A percentile compares a stretch with the other conserved stretches of the same genome.
Evolutionary conservation across 2,113 vertebrate genomes (phyloP).

Genomic region (Callocephalon fimbriatum): DNA sequence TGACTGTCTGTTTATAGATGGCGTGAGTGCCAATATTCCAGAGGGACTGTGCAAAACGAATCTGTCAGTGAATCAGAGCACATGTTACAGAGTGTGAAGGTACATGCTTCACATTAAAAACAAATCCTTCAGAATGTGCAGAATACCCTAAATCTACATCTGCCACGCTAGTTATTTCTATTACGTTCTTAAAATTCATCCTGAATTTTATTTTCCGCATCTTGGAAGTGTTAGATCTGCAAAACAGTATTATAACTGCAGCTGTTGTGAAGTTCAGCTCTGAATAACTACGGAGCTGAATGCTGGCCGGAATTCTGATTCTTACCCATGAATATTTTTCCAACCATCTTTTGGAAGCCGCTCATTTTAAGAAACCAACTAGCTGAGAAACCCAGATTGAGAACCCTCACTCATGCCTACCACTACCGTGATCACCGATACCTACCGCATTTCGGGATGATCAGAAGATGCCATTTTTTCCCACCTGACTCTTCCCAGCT

Average conservation of each 20-base stretch:
- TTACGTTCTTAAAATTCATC: conserved; percentile 8
- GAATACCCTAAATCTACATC: conserved; percentile 45
- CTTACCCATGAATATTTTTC: conserved; percentile 8
- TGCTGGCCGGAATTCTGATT: neutral
- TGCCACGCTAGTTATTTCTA: conserved; percentile 32
- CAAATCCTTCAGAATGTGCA: conserved; percentile 43
- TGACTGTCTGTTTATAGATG: conserved; percentile 40
- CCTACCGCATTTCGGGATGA: neutral
- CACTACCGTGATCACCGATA: rapidly evolving
- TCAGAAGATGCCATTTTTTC: neutral
- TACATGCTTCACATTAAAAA: conserved; percentile 59
- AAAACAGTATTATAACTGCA: neutral
- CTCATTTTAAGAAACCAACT: neutral
- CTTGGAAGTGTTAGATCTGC: conserved; percentile 37
- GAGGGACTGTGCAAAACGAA: neutral
- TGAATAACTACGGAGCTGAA: neutral
- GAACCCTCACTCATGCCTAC: neutral
- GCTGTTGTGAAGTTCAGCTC: conserved; percentile 29
- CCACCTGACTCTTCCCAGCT: neutral
- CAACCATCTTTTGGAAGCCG: neutral
- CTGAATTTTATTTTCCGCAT: conserved; percentile 49
- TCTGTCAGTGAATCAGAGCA: conserved; percentile 57
- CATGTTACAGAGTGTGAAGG: conserved; percentile 58
- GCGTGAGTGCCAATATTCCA: conserved; percentile 46
- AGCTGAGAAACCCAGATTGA: neutral